Evolutionary conservation across 2,797 vertebrate species (phyloP).

Genomic region (Thripadectes ignobilis): DNA sequence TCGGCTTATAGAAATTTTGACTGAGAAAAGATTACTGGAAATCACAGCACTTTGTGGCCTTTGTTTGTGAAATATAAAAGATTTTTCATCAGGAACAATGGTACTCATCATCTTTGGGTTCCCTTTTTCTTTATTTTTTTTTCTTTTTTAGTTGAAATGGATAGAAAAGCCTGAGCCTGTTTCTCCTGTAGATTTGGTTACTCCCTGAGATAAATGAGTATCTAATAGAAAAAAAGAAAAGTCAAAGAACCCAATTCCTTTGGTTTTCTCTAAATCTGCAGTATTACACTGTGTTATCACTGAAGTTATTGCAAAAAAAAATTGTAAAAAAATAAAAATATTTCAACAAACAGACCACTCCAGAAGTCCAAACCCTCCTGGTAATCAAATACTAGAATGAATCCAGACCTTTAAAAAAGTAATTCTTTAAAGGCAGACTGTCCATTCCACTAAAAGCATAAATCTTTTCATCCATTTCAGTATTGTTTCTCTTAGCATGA

Average conservation of each 20-base stretch:
- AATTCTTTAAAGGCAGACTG: not conserved
- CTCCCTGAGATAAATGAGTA: not conserved
- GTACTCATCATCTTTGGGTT: not conserved
- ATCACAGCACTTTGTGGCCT: not conserved
- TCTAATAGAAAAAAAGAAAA: not conserved
- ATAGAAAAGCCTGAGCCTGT: not conserved
- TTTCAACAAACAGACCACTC: not conserved
- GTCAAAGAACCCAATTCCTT: not conserved
- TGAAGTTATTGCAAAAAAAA: not conserved
- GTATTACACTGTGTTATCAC: not conserved
- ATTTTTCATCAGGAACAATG: not conserved
- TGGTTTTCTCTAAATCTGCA: not conserved
- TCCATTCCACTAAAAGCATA: not conserved
- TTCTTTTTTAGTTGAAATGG: not conserved
- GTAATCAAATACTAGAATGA: not conserved
- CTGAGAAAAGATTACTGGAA: not conserved
- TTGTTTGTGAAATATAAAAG: not conserved
- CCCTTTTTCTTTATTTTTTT: not conserved
- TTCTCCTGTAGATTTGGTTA: not conserved
- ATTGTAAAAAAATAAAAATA: not conserved
- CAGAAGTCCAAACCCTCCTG: accelerated
- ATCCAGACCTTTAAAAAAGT: not conserved
- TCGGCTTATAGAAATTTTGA: not conserved
- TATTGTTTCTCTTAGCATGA: not conserved
- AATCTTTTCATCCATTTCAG: not conserved